Evolutionary conservation across 2,113 vertebrate genomes (phyloP).

Genomic region (Neopipo cinnamomea): DNA sequence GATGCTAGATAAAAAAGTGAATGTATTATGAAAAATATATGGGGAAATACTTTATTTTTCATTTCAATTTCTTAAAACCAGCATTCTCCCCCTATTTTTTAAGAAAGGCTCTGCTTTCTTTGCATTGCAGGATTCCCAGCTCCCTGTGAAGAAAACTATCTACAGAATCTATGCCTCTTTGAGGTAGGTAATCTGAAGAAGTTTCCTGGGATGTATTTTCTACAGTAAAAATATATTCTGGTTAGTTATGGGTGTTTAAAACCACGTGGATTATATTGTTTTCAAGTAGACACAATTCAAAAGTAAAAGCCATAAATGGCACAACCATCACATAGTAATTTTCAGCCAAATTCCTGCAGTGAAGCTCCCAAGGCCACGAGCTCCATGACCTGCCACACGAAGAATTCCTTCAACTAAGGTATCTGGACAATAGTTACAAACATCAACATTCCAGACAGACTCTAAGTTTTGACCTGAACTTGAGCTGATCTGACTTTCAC

Average conservation of each 20-base stretch:
- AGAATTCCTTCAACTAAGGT: constrained; percentile 49
- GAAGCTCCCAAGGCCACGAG: constrained; percentile 46
- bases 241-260: not conserved
- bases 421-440: constrained; percentile 48
- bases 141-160: not conserved
- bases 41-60: not conserved
- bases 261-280: not conserved
- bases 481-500: constrained; percentile 54
- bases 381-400: constrained; percentile 31
- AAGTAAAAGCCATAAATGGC: not conserved
- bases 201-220: not conserved
- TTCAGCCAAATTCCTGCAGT: constrained; percentile 1
- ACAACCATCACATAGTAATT: not conserved
- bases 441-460: constrained; percentile 44
- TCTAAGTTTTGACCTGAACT: constrained; percentile 64
- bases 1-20: not conserved
- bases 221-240: not conserved
- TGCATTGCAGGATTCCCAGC: not conserved
- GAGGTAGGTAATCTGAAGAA: not conserved
- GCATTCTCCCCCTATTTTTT: not conserved
- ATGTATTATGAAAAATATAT: not conserved
- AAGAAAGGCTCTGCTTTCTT: not conserved
- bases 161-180: not conserved
- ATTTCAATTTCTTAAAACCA: not conserved
- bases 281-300: not conserved